These are phyloP conservation scores for Watsonalla binaria DNA, from an alignment of 2,888 invertebrate genomes.

Conservation along the genomic window DNA sequence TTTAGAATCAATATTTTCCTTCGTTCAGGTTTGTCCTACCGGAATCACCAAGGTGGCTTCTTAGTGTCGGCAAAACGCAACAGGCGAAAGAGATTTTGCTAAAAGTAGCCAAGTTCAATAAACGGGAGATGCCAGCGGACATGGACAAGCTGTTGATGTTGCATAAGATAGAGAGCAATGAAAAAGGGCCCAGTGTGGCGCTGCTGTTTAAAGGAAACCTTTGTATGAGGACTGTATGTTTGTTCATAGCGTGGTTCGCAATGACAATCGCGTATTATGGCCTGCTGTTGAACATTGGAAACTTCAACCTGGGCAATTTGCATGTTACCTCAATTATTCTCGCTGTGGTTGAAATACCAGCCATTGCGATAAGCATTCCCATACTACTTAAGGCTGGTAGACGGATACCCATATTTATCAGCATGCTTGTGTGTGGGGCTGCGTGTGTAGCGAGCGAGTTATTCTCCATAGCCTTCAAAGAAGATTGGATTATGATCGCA, in stretches of 20 bases:
- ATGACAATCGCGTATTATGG: constrained; percentile 90
- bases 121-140: constrained; percentile 80
- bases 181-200: constrained; percentile 76
- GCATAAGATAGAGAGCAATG: constrained; percentile 54
- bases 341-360: constrained; percentile 88
- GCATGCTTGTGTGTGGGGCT: constrained; percentile 82
- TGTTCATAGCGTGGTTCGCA: constrained; percentile 87
- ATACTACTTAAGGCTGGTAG: constrained; percentile 86
- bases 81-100: constrained; percentile 83
- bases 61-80: constrained; percentile 84
- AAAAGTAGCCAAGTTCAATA: constrained; percentile 82
- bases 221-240: constrained; percentile 82
- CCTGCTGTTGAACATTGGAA: constrained; percentile 84
- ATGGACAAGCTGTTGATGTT: constrained; percentile 83
- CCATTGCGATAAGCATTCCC: constrained; percentile 86
- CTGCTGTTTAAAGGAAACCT: constrained; percentile 83
- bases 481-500: constrained; percentile 84
- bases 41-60: constrained; percentile 89
- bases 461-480: constrained; percentile 69
- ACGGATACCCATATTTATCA: constrained; percentile 83
- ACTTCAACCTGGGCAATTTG: constrained; percentile 85
- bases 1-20: neutral
- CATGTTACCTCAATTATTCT: constrained; percentile 86
- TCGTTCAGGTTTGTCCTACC: constrained; percentile 84
- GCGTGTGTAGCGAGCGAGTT: constrained; percentile 83